These are phyloP conservation scores for Basileuterus tristriatus DNA, from an alignment of 2,797 vertebrate genomes.

Conservation along the genomic window DNA sequence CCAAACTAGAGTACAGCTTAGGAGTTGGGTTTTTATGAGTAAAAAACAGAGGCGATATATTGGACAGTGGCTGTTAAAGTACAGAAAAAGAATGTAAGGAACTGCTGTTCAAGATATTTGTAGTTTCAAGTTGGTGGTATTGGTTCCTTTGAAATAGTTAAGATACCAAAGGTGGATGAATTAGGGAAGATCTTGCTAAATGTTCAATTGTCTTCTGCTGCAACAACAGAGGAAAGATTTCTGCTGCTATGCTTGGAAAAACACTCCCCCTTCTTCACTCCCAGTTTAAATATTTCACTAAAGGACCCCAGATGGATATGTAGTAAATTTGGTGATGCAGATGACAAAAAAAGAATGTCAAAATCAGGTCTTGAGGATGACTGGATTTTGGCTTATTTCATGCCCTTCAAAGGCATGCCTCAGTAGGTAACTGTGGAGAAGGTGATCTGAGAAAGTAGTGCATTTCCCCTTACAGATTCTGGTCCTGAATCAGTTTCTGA, in stretches of 20 bases:
- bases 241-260: background rate
- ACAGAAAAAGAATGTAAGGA: background rate
- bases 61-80: background rate
- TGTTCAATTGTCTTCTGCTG: background rate
- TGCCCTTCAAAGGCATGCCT: background rate
- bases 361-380: background rate
- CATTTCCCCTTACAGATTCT: background rate
- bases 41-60: background rate
- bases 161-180: background rate
- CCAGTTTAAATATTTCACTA: background rate
- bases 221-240: background rate
- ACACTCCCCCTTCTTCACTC: background rate
- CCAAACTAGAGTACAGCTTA: background rate
- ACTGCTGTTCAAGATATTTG: background rate
- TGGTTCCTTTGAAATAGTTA: background rate
- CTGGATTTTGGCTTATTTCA: background rate
- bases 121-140: background rate
- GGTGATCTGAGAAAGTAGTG: background rate
- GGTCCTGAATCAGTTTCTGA: background rate
- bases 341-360: background rate
- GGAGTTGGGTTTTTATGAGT: background rate
- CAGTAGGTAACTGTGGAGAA: background rate
- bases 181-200: background rate
- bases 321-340: background rate
- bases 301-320: fast-evolving